Evolutionary conservation across 2,113 vertebrate genomes (phyloP).

Genomic region (Phrynocephalus versicolor): DNA sequence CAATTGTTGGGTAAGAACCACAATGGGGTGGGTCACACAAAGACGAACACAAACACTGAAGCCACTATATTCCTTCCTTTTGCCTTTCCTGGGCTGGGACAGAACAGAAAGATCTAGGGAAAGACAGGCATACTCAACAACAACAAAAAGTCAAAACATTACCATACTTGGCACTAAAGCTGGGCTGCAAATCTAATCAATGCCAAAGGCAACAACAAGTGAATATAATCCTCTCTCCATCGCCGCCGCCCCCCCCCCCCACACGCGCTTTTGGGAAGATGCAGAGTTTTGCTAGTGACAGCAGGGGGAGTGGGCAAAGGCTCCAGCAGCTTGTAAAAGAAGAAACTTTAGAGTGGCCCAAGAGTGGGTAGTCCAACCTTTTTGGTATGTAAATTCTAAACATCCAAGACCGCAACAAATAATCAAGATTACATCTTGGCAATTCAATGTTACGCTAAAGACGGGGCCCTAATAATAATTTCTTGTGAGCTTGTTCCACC

Average conservation of each 20-base stretch:
- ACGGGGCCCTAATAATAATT: neutral
- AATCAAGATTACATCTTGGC: neutral
- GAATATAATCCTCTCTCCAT: neutral
- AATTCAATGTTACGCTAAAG: neutral
- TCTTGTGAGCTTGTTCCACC: neutral
- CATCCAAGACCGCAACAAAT: neutral
- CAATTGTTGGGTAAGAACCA: neutral
- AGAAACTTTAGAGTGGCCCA: neutral
- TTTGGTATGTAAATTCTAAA: neutral
- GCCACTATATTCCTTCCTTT: neutral
- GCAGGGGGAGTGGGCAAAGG: neutral
- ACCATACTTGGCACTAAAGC: neutral
- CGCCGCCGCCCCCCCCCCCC: too few species aligned
- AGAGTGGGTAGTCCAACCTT: neutral
- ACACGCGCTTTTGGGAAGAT: neutral
- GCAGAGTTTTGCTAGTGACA: neutral
- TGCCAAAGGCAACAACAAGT: neutral
- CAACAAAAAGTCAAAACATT: too few species aligned
- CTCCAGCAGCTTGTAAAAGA: neutral
- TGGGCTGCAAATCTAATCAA: neutral
- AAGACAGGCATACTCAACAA: neutral
- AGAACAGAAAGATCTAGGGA: rapidly evolving
- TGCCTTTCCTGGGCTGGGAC: neutral
- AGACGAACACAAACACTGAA: neutral
- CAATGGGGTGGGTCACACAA: neutral